Conservation (phyloP, 2,113 vertebrate genomes). For the Daphoenositta chrysoptera region DNA sequence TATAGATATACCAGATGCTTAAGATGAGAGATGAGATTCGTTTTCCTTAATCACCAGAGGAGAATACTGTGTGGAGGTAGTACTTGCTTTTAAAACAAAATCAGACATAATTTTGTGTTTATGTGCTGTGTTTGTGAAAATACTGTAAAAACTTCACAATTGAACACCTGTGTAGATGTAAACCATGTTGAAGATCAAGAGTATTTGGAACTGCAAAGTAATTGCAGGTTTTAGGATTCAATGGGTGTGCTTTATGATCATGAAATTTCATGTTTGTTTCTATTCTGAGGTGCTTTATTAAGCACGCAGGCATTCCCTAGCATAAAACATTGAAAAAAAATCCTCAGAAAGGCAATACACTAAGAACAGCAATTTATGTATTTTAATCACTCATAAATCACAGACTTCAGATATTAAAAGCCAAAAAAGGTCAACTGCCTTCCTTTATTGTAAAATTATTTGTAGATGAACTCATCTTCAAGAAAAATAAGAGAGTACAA, state of each 20-base stretch:
- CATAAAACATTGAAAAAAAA: neutral
- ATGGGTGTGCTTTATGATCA: neutral
- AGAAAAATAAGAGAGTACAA: neutral
- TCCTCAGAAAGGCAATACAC: neutral
- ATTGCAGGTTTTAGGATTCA: neutral
- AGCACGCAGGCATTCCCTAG: neutral
- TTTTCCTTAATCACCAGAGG: neutral
- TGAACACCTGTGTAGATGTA: neutral
- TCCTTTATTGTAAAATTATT: neutral
- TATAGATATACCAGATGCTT: neutral
- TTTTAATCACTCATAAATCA: neutral
- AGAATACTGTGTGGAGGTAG: neutral
- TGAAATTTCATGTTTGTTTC: neutral
- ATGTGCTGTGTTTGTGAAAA: neutral
- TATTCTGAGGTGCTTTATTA: neutral
- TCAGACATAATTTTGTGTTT: neutral
- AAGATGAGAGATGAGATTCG: neutral
- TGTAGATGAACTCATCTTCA: neutral
- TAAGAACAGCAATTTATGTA: neutral
- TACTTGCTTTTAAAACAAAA: neutral
- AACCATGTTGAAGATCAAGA: neutral
- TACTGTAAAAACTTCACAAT: neutral
- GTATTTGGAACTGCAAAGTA: neutral
- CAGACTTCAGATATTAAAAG: neutral
- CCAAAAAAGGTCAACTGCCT: neutral